Evolutionary conservation across 2,797 vertebrate genomes (phyloP).

Genomic region (Gymnoscopelus braueri): DNA sequence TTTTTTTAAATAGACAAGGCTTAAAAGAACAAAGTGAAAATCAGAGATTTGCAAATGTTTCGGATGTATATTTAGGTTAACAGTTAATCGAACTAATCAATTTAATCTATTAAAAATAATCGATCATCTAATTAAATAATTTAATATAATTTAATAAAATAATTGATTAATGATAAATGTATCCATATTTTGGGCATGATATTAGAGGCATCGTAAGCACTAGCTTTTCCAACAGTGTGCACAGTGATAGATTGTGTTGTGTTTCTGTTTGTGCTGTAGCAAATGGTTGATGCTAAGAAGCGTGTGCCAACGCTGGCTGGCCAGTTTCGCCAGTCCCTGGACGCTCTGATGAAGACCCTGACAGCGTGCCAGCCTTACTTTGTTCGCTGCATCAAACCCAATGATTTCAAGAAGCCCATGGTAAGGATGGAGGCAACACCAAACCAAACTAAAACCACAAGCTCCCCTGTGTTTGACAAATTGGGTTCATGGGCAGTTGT

Average conservation of each 20-base stretch:
- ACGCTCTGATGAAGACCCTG: conserved; percentile 95
- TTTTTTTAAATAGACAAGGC: too few relatives aligned
- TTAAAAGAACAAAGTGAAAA: too few relatives aligned
- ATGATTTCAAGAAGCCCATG: conserved; percentile 95
- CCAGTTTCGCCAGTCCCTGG: conserved; percentile 96
- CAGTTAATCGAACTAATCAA: too few relatives aligned
- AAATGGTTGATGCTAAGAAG: conserved; percentile 84
- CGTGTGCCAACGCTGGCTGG: conserved; percentile 84
- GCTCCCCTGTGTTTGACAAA: background rate
- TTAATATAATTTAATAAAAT: too few relatives aligned
- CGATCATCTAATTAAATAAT: too few relatives aligned
- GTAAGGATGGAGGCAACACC: conserved; percentile 71
- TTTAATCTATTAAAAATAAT: too few relatives aligned
- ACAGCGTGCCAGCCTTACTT: conserved; percentile 92
- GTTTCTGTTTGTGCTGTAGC: conserved; percentile 47
- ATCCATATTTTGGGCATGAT: too few relatives aligned
- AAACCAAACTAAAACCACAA: background rate
- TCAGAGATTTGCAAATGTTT: too few relatives aligned
- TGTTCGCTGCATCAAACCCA: conserved; percentile 97
- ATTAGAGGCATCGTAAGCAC: too few relatives aligned
- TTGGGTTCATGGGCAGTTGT: background rate
- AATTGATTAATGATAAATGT: too few relatives aligned
- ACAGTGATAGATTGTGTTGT: background rate
- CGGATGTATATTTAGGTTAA: too few relatives aligned
- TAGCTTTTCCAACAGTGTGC: background rate